Evolutionary conservation across 2,888 invertebrate genomes (phyloP), one percentile per base, ranked within the genome.

Genomic region (Luperina testacea): DNA sequence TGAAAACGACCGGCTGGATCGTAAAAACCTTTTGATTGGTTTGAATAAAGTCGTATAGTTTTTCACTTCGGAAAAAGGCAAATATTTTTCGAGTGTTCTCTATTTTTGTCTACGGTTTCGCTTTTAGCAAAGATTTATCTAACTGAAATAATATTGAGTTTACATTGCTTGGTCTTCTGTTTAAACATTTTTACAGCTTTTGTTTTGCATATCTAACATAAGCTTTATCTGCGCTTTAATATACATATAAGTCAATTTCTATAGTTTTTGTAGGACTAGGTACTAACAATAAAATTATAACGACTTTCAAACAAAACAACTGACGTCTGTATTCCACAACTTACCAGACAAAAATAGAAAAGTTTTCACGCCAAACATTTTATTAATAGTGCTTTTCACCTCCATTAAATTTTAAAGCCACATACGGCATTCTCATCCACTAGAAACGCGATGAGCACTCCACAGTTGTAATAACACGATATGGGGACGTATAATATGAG

Each of bases 401-500:
- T 51, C 4, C 24, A 75, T 75, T 65, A 27, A 48, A 72, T 77
- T 87, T 78, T 57, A 88, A 84, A 65, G 84, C 65, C 87, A 87
- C 75, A 80, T 92, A 90, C 91, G 24, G 73, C 63, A 83, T 90
- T 89, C 77, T 88, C 71, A 72, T 73, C n/a, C 53, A 79, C 73
- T 69, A 68, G 84, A 83, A 51, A 76, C 82, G 69, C 73, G 86
- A 89, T 87, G 87, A 91, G 87, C 90, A 87, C 90, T 90, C 90
- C 85, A 82, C 92, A 92, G 92, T 94, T 94, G 94, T 92, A 94
- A 94, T 94, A 94, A 94, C 93, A 95, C 88, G 95, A 94, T 94
- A 95, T 92, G 92, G 88, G 91, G 89, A 92, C 90, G 92, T 91
- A 91, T 93, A 93, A 94, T 94, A 93, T 91, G 90, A 91, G 91